These are phyloP conservation scores for Lophotis ruficrista DNA, from an alignment of 2,113 vertebrate genomes.

Conservation along the genomic window DNA sequence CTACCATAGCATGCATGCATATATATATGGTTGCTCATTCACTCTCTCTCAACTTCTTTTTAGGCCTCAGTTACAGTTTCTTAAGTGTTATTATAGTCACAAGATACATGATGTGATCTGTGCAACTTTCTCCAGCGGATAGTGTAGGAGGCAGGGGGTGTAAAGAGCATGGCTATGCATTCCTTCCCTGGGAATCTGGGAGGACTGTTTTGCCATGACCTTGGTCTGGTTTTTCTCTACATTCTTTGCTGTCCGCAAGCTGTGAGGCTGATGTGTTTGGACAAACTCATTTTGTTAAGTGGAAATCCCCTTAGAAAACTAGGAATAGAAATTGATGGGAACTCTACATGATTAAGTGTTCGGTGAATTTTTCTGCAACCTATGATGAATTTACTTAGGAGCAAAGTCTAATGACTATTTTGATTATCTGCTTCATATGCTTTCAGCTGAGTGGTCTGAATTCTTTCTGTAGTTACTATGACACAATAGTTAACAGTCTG, in stretches of 20 bases:
- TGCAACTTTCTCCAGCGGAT: accelerated
- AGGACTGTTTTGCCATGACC: conserved; percentile 8
- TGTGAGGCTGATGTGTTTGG: not conserved
- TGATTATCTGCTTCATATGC: not conserved
- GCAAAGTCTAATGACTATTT: not conserved
- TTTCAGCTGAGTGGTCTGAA: not conserved
- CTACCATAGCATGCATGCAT: accelerated
- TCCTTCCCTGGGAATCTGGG: not conserved
- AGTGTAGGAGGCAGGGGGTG: not conserved
- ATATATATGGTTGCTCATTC: not conserved
- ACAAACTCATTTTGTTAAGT: conserved; percentile 33
- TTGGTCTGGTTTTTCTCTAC: conserved; percentile 12
- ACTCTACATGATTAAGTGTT: not conserved
- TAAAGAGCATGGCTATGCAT: not conserved
- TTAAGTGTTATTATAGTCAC: not conserved
- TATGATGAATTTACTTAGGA: conserved; percentile 12
- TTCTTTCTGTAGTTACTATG: not conserved
- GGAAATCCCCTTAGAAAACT: not conserved
- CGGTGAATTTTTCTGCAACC: not conserved
- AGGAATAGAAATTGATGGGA: not conserved
- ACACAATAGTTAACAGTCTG: not conserved
- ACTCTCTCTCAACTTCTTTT: not conserved
- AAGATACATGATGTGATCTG: not conserved
- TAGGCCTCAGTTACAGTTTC: not conserved
- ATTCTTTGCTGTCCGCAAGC: not conserved